Evolutionary conservation across 2,797 vertebrate genomes (phyloP), one percentile per base, ranked within the genome.

Genomic region (Anisognathus igniventris): DNA sequence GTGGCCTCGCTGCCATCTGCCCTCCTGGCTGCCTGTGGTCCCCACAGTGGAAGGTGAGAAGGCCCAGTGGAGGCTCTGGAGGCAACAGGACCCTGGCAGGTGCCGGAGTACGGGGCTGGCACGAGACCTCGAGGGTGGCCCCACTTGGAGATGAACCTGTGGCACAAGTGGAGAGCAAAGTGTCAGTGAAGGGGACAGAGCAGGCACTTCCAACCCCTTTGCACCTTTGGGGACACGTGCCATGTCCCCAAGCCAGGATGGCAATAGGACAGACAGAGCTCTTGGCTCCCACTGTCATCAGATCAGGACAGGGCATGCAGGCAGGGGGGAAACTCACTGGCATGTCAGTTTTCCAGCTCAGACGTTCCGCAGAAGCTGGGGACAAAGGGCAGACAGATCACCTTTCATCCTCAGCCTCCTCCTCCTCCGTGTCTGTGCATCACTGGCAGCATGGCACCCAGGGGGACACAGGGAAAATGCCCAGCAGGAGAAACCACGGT

Each of bases 301-400:
- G 23, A 12, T 27, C 30, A 35, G 39, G 42, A 61, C 14, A 75
- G 39, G 23, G 54, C 4, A 2, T 31, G 45, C 42, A n/a, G 51
- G 74, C 31, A 37, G 39, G 12, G 4, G 4, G 3, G 18, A 37
- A 11, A 50, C 73, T 48, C 53, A 98, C 98, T 93, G 57, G 35
- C 4, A 20, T 6, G 24, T 81, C 67, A 77, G 54, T 75, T 50
- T 80, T 75, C 48, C 30, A 22, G 48, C 76, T 98, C 97, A 98
- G 62, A 97, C 91, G 8, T 98, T 96, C 37, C 96, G 92, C 56
- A 98, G 96, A 68, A 98, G 97, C 98, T 98, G 95, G 40, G 68
- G 67, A 66, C 37, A 58, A 66, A 62, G n/a, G 40, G 27, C 20
- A 56, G 45, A 68, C 5, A 15, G 50, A 72, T 68, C 65, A 54